phyloP scores from a whole-genome alignment of 2,888 invertebrate genomes.

The Trachelus troglodyta region DNA sequence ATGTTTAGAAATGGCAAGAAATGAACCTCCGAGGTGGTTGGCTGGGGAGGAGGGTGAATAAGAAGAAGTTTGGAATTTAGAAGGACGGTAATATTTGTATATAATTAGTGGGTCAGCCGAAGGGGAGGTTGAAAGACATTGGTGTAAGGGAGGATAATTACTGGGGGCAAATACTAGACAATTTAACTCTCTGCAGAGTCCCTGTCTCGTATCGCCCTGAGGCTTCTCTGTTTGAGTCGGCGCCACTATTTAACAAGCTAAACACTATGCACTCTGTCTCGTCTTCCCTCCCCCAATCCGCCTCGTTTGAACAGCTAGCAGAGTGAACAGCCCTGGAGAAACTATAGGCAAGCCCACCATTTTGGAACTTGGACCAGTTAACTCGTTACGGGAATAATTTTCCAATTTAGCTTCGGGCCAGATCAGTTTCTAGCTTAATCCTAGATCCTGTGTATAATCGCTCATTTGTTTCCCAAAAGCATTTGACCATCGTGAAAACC shows the following conservation, averaged over 20 bases:
- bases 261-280: constrained; percentile 29
- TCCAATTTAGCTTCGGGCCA: not conserved
- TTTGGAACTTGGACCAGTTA: not conserved
- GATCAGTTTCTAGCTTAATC: not conserved
- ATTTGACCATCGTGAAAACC: not conserved
- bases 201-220: constrained; percentile 25
- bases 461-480: not conserved
- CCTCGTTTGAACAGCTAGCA: not conserved
- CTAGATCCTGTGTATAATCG: not conserved
- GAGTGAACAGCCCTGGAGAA: not conserved
- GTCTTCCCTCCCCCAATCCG: not conserved
- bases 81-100: constrained; percentile 39
- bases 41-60: not conserved
- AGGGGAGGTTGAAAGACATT: constrained; percentile 35
- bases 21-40: not conserved
- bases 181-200: constrained; percentile 40
- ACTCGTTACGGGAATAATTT: not conserved
- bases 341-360: not conserved
- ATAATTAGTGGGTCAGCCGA: constrained; percentile 45
- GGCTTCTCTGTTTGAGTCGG: constrained; percentile 33
- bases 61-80: not conserved
- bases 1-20: no score
- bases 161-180: constrained; percentile 52
- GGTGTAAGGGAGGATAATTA: constrained; percentile 48
- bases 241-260: constrained; percentile 42